A percentile compares a stretch with the other conserved stretches of the same genome.
phyloP scores from a whole-genome alignment of 2,113 vertebrate species.

The Ibidorhyncha struthersii region DNA sequence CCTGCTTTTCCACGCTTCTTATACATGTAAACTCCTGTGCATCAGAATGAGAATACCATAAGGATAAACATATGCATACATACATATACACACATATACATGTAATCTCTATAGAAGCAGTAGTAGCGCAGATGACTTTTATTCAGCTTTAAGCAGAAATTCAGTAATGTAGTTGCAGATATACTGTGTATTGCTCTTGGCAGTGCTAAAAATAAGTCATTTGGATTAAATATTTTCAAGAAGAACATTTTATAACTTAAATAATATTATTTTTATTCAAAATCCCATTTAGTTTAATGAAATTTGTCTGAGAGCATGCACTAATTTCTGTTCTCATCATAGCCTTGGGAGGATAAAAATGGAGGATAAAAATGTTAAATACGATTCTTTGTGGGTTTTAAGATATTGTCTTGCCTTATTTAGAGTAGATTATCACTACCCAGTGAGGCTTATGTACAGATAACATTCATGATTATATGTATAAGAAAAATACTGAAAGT shows the following conservation, averaged over 20 bases:
- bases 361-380: slow-evolving; percentile 33
- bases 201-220: slow-evolving; percentile 52
- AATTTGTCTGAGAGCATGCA: slow-evolving; percentile 27
- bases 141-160: not conserved
- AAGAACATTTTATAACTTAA: slow-evolving; percentile 44
- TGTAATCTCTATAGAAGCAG: not conserved
- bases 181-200: slow-evolving; percentile 29
- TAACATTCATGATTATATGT: not conserved
- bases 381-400: not conserved
- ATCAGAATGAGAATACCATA: not conserved
- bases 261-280: slow-evolving; percentile 55
- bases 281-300: slow-evolving; percentile 27
- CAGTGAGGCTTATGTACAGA: not conserved
- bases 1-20: not conserved
- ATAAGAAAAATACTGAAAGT: not conserved
- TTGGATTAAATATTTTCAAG: slow-evolving; percentile 51
- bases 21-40: not conserved
- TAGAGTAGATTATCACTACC: not conserved
- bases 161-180: slow-evolving; percentile 32
- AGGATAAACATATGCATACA: not conserved
- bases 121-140: not conserved
- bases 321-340: slow-evolving; percentile 28
- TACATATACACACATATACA: not conserved
- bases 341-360: slow-evolving; percentile 13
- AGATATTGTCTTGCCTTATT: not conserved